Base-by-base conservation (phyloP, 1,140 invertebrate species). In the Pseudomyrmex sp. region DNA sequence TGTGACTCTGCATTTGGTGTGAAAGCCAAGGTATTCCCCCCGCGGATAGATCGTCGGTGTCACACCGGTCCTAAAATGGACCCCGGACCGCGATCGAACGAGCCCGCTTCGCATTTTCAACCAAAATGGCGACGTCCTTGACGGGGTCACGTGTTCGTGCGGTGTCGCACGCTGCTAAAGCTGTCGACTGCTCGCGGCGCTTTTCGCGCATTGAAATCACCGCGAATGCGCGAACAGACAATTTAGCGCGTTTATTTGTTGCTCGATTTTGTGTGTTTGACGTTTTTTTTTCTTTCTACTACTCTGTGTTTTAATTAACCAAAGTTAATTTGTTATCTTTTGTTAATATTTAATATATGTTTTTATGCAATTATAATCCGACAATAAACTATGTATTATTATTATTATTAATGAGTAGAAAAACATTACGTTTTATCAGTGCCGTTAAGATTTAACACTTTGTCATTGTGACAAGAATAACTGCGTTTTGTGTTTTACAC, bases 101-200 rank as follows among this genome's bases (percentile, higher is more conserved):
- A 63, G 62, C 89, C 76, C 75, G 85, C 72, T 83, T 74, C 62
- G 83, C 69, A 74, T 87, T 85, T 88, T 87, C 83, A 90, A 85
- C 88, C 84, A 90, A 92, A 91, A 91, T 92, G 92, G 90, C 90
- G 86, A 89, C 92, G 92, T 93, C 93, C 92, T 93, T 93, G 93
- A 50, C 15, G 91, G 91, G 92, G 92, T 92, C 92, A 93, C 93
- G 92, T 93, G 91, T 89, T 59, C 73, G 5, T 7, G 35, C 35
- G 15, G 52, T 80, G 62, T 74, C 61, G 26, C 66, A 50, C 9
- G 23, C 50, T 35, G 69, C 62, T 73, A 23, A 61, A 46, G 52
- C 23, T 58, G 15, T 65, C 70, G 20, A 70, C 73, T 59, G 70
- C 58, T 85, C 85, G 50, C 58, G 56, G 44, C 73, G 73, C 62